Percentiles rank a stretch among this genome's conserved stretches.
phyloP scores from a whole-genome alignment of 2,888 invertebrate genomes.

The Celastrina argiolus region DNA sequence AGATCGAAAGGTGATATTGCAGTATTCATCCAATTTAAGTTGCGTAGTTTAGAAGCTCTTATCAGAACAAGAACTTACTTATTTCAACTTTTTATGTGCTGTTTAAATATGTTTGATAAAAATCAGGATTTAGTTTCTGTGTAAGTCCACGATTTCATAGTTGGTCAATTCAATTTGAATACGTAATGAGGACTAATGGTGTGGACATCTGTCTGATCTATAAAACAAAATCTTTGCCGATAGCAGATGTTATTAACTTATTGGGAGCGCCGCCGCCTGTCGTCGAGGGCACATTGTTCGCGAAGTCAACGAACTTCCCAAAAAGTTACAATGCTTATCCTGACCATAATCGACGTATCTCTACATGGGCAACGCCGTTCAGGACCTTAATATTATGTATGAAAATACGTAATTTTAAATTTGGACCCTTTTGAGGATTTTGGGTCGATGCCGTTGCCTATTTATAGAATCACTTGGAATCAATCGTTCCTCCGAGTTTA shows the following conservation, averaged over 20 bases:
- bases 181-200: constrained; percentile 29
- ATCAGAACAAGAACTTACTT: no score
- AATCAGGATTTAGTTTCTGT: neutral
- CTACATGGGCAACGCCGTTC: constrained; percentile 62
- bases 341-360: constrained; percentile 74
- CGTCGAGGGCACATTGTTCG: constrained; percentile 64
- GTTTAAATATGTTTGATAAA: neutral
- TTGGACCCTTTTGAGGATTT: neutral
- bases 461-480: neutral
- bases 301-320: constrained; percentile 73
- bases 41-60: no score
- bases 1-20: neutral
- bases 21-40: no score
- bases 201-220: constrained; percentile 51
- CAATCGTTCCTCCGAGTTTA: neutral
- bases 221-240: constrained; percentile 58
- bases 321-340: constrained; percentile 71
- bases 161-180: constrained; percentile 19
- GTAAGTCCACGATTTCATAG: neutral
- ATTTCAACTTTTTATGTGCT: no score
- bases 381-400: constrained; percentile 57
- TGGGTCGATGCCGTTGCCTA: neutral
- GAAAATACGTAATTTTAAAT: constrained; percentile 42
- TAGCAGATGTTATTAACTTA: constrained; percentile 65
- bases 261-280: constrained; percentile 50